phyloP scores from a whole-genome alignment of 1,140 invertebrate genomes.

The Drosophila kikkawai region DNA sequence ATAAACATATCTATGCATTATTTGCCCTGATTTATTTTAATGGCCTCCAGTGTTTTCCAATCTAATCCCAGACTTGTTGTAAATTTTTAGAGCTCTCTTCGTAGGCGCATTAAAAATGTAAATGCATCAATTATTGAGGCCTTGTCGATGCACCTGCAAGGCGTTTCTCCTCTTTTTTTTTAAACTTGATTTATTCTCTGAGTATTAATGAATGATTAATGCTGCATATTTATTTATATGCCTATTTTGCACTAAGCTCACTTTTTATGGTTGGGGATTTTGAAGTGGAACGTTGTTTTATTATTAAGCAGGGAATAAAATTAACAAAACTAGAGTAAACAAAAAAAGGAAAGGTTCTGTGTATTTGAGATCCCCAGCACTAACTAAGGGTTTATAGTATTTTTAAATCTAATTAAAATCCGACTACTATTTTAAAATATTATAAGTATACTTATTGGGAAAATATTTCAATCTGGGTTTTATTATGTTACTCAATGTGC shows the following conservation, averaged over 20 bases:
- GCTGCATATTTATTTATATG: background rate
- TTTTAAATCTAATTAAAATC: no score
- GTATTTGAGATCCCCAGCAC: background rate
- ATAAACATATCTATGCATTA: constrained; percentile 1
- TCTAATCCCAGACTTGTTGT: constrained; percentile 29
- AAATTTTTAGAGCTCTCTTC: constrained; percentile 19
- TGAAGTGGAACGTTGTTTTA: background rate
- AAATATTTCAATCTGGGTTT: no score
- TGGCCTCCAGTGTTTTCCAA: constrained; percentile 29
- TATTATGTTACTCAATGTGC: no score
- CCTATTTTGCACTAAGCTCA: background rate
- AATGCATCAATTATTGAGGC: constrained; percentile 21
- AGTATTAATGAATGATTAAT: constrained; percentile 15
- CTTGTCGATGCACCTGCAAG: constrained; percentile 11
- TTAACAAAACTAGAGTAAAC: background rate
- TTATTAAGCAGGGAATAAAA: background rate
- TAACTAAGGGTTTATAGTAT: no score
- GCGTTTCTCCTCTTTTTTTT: background rate
- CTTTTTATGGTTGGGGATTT: background rate
- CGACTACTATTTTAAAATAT: no score
- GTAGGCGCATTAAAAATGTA: constrained; percentile 2
- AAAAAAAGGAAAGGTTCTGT: background rate
- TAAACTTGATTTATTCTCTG: constrained; percentile 4
- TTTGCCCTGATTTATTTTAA: constrained; percentile 33
- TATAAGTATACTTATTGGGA: no score